Base-by-base conservation (phyloP, 1,140 invertebrate species). In the Cherax destructor region DNA sequence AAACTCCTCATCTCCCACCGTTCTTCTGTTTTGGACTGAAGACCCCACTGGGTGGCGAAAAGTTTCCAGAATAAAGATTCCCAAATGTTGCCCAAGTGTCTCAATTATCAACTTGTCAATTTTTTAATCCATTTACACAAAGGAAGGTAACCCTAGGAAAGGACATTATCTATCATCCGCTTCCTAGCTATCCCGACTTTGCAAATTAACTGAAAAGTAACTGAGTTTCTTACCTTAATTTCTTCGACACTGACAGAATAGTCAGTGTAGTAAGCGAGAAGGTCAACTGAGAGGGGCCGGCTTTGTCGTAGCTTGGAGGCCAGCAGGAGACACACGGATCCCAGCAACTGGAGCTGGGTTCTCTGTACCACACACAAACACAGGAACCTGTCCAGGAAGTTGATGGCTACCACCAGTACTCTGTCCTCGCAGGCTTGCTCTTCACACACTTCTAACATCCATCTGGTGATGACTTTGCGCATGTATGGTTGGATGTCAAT, bases 301-400 rank as follows among this genome's bases (percentile, higher is more conserved):
- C 97, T 96, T 94, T 99, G 97, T 81, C 97, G 96, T 30, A 99
- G 95, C 95, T 99, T 99, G 24, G 98, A 99, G 4, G 98, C 97
- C 83, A 99, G 95, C 90, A 99, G 96, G 91, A 99, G 96, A 94
- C 98, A 99, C 21, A 97, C 97, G 1, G 98, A 97, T 52, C 97
- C 98, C 93, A 99, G 95, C 30, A 99, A 96, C 95, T 99, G 98
- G 59, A 99, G 95, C 94, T 98, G 97, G 85, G 95, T 97, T 92
- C 96, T 96, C 93, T 97, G 96, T 24, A 96, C 96, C 69, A 94
- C 92, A 94, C 97, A 97, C 74, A 96, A 96, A 93, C 96, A 97
- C 93, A 99, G 95, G 95, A 99, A 98, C 94, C 98, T 96, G 95
- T 99, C 98, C 95, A 99, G 95, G 95, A 98, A 98, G 94, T 98